Evolutionary conservation across 2,797 vertebrate species (phyloP), one percentile per base, ranked within the genome.

Genomic region (Danio choprae): DNA sequence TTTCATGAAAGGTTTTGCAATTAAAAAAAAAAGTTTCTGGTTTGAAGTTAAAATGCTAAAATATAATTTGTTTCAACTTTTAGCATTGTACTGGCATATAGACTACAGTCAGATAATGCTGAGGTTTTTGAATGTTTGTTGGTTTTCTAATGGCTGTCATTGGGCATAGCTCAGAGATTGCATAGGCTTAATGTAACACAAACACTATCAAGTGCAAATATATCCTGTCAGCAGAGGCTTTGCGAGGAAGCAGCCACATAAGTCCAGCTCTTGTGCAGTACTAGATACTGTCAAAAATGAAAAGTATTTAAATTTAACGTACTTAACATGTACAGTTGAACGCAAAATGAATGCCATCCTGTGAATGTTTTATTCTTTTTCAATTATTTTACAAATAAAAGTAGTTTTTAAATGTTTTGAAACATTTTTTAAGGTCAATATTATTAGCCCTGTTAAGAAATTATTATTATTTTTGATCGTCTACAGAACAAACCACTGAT

Each of bases 201-300:
- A 71, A 55, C 68, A 15, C 68, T 15, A 71, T 71, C 50, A 55
- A 55, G 68, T 55, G 50, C 38, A 71, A 55, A 71, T 71, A 20
- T 8, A 55, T 71, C 68, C 68, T 71, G 68, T 71, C 68, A 71
- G 3, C 68, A 41, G 50, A 11, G 20, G 68, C 68, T 55, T 18
- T 55, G 38, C 55, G 50, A n/a, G 67, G 6, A 20, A 71, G 68
- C 51, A 13, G 48, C 48, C 67, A 8, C 36, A 55, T 36, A 71
- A 20, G 36, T 20, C 50, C 67, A 51, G 67, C 29, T 51, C 18
- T 58, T 58, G 5, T 13, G 5, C 5, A 4, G 10, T 1, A 38
- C 51, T 69, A 70, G 29, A 20, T 20, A 0, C 13, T 55, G 41
- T 20, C 36, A 53, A 18, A 16, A 20, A 8, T 5, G n/a, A n/a